phyloP scores from a whole-genome alignment of 2,888 invertebrate genomes.

The Spodoptera picta region DNA sequence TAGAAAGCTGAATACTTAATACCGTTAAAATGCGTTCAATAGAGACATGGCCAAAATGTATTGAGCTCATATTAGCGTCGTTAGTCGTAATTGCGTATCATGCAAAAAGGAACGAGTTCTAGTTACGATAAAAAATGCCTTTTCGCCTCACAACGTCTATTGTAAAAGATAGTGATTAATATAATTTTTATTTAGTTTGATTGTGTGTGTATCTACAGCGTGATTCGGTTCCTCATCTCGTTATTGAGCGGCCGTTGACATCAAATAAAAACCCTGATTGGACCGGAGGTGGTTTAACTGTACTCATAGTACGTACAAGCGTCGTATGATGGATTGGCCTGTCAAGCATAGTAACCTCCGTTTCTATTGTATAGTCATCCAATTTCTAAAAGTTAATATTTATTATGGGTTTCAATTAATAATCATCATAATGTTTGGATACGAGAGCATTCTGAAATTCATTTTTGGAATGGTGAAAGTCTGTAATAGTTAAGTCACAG shows the following conservation, averaged over 20 bases:
- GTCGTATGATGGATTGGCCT: slow-evolving; percentile 76
- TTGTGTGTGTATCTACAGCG: slow-evolving; percentile 70
- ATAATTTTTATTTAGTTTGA: slow-evolving; percentile 81
- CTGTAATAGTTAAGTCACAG: slow-evolving; percentile 9
- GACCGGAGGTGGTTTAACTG: slow-evolving; percentile 69
- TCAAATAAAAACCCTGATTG: slow-evolving; percentile 75
- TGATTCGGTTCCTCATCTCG: slow-evolving; percentile 65
- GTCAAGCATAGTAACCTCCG: slow-evolving; percentile 62
- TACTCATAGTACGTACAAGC: slow-evolving; percentile 72
- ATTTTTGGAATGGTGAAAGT: slow-evolving; percentile 59
- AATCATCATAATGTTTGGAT: slow-evolving; percentile 70
- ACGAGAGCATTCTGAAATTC: slow-evolving; percentile 63
- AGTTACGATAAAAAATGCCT: slow-evolving; percentile 65
- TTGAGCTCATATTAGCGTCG: slow-evolving; percentile 76
- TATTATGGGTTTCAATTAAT: slow-evolving; percentile 72
- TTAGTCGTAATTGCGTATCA: slow-evolving; percentile 80
- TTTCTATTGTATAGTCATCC: slow-evolving; percentile 70
- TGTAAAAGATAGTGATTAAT: slow-evolving; percentile 76
- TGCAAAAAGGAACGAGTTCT: slow-evolving; percentile 72
- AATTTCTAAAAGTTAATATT: slow-evolving; percentile 77
- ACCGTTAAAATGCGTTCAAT: slow-evolving; percentile 74
- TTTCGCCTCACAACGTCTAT: slow-evolving; percentile 69
- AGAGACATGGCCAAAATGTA: slow-evolving; percentile 72
- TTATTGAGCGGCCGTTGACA: slow-evolving; percentile 77
- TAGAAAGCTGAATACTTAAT: slow-evolving; percentile 80